Percentiles rank a stretch among this genome's conserved stretches.
phyloP scores from a whole-genome alignment of 2,888 invertebrate genomes.

The Hesperia comma region DNA sequence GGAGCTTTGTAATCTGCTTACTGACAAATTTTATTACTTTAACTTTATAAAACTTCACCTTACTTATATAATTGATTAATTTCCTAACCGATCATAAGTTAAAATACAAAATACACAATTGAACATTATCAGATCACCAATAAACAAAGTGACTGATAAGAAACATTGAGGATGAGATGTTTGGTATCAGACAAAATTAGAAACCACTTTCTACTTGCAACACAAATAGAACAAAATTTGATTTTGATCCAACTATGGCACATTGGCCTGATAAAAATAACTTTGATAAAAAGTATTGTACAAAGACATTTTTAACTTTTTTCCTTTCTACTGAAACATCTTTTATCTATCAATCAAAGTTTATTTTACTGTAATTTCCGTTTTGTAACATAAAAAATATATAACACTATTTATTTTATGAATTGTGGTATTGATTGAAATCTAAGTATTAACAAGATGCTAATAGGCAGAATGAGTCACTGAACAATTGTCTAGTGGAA shows the following conservation, averaged over 20 bases:
- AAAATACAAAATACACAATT: neutral
- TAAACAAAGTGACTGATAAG: constrained; percentile 19
- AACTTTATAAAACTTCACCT: too few relatives aligned
- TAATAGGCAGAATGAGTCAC: constrained; percentile 25
- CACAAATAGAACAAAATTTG: constrained; percentile 30
- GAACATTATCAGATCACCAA: constrained; percentile 2
- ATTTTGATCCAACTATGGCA: constrained; percentile 29
- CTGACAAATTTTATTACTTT: too few relatives aligned
- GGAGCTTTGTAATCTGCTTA: too few relatives aligned
- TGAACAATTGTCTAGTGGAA: constrained; percentile 12
- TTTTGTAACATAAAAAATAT: neutral
- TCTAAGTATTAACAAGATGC: neutral
- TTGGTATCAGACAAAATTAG: constrained; percentile 12
- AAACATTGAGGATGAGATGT: neutral
- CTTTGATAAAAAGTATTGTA: constrained; percentile 18
- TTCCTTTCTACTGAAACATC: constrained; percentile 1
- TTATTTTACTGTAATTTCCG: neutral
- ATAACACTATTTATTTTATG: neutral
- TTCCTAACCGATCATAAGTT: neutral
- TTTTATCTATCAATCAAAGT: neutral
- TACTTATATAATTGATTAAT: too few relatives aligned
- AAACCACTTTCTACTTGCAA: constrained; percentile 26
- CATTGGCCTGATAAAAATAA: constrained; percentile 27
- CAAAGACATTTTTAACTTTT: neutral
- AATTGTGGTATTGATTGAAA: constrained; percentile 4